Conservation (phyloP, 2,888 invertebrate genomes). For the Diarsia brunnea region DNA sequence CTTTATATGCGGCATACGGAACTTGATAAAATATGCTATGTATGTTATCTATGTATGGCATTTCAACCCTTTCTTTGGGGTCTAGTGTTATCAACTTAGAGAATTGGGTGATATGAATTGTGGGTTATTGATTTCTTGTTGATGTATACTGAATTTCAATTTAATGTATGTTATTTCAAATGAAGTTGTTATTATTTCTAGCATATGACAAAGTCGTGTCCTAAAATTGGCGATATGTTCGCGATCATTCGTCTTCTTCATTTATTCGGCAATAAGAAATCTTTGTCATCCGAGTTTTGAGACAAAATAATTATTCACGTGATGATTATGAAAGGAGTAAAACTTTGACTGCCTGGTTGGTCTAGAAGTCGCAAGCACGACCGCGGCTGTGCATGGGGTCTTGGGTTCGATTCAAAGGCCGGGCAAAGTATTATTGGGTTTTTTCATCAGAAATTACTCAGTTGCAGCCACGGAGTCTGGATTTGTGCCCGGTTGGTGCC, state of each 20-base stretch:
- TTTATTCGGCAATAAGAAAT: not conserved
- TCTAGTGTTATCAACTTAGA: constrained; percentile 31
- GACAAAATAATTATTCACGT: too few species aligned
- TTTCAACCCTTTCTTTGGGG: constrained; percentile 28
- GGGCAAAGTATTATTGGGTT: not conserved
- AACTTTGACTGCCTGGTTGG: not conserved
- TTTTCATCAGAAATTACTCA: not conserved
- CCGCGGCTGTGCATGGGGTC: too few species aligned
- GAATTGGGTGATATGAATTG: constrained; percentile 19
- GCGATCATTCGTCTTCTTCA: not conserved
- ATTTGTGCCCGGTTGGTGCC: not conserved
- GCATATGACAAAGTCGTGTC: not conserved
- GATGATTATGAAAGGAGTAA: too few species aligned
- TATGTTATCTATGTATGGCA: constrained; percentile 40
- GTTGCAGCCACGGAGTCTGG: not conserved
- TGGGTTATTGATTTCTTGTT: constrained; percentile 19
- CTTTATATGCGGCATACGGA: constrained; percentile 64
- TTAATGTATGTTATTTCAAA: not conserved
- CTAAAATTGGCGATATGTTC: not conserved
- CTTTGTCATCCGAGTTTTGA: not conserved
- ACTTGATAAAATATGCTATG: constrained; percentile 64
- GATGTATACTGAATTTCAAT: not conserved
- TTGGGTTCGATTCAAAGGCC: not conserved
- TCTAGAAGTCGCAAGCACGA: too few species aligned
- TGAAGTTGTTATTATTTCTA: not conserved